Percentiles rank a stretch among this genome's conserved stretches.
Conservation (phyloP, 2,113 vertebrate genomes). For the Nyctereutes procyonoides region DNA sequence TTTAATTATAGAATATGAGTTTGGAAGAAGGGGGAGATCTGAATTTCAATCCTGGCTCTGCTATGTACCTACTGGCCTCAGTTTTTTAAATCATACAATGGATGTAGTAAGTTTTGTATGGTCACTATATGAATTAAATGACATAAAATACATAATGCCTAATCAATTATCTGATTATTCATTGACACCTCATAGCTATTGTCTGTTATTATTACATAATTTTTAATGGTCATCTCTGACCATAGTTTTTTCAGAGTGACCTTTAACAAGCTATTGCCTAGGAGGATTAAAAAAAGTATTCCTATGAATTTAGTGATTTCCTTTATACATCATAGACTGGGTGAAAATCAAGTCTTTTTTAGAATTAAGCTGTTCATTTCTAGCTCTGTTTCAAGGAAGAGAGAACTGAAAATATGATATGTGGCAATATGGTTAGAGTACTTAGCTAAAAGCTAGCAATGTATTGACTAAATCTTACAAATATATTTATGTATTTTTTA, state of each 20-base stretch:
- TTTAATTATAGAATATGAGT: background rate
- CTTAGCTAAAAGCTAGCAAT: background rate
- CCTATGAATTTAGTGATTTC: conserved; percentile 3
- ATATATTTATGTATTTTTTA: background rate
- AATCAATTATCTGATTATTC: conserved; percentile 3
- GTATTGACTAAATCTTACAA: conserved; percentile 23
- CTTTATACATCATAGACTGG: background rate
- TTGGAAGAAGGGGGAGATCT: background rate
- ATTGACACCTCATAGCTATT: background rate
- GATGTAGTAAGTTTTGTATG: background rate
- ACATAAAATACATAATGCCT: background rate
- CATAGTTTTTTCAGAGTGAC: background rate
- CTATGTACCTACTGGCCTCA: background rate
- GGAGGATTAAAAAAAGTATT: conserved; percentile 34
- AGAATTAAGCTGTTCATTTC: background rate
- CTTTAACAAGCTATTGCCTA: background rate
- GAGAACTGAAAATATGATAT: conserved; percentile 12
- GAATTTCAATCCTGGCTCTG: conserved; percentile 1
- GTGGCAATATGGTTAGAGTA: conserved; percentile 4
- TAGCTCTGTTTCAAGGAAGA: conserved; percentile 36
- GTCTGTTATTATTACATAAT: background rate
- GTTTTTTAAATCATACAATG: background rate
- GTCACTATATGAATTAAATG: conserved; percentile 4
- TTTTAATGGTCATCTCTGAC: background rate
- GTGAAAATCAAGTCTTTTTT: background rate